A percentile compares a stretch with the other conserved stretches of the same genome.
Evolutionary conservation across 2,113 vertebrate species (phyloP).

Genomic region (Bubalus kerabau): DNA sequence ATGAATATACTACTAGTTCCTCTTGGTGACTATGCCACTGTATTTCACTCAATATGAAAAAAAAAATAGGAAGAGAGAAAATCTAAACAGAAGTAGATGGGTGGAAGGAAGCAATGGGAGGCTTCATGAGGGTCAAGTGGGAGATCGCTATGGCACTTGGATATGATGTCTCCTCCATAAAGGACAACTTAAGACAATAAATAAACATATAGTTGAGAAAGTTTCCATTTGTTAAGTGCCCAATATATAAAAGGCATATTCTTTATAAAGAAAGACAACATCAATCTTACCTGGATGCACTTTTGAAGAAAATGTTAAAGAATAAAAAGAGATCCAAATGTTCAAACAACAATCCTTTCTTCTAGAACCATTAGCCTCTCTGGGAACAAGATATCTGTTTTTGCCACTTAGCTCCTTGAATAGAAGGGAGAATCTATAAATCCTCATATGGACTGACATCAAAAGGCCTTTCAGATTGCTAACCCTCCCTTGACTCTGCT

Average conservation of each 20-base stretch:
- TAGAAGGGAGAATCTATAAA: conserved; percentile 33
- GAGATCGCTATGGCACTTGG: not conserved
- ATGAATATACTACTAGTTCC: not conserved
- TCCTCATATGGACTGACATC: not conserved
- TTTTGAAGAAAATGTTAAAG: conserved; percentile 23
- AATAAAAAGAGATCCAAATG: not conserved
- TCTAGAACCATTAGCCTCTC: not conserved
- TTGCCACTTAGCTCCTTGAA: conserved; percentile 13
- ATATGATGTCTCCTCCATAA: not conserved
- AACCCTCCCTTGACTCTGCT: conserved; percentile 1
- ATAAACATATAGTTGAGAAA: not conserved
- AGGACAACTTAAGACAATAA: not conserved
- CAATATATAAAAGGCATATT: not conserved
- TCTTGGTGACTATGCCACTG: not conserved
- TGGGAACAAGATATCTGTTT: not conserved
- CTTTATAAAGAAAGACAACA: not conserved
- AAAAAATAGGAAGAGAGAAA: not conserved
- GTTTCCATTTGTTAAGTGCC: not conserved
- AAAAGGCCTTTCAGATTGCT: conserved; percentile 27
- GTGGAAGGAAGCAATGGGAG: not conserved
- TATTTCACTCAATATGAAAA: conserved; percentile 10
- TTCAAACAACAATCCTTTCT: not conserved
- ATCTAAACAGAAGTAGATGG: not conserved
- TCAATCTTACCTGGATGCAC: not conserved
- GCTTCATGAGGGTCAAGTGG: not conserved